Evolutionary conservation across 2,888 invertebrate species (phyloP).

Genomic region (Troides helena): DNA sequence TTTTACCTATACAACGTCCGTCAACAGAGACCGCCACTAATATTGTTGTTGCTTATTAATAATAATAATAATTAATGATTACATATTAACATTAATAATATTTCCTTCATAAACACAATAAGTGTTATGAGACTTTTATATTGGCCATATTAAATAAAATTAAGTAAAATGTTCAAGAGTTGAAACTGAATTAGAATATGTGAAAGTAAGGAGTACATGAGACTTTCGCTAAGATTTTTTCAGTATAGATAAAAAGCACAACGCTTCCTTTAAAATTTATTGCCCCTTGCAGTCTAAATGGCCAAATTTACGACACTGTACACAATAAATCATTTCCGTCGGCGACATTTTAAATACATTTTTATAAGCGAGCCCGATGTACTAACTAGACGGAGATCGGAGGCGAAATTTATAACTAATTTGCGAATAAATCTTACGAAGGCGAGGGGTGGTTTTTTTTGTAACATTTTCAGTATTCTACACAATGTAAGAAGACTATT

Average conservation of each 20-base stretch:
- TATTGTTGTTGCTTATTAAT: no score
- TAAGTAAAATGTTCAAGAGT: no score
- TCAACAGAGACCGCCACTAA: no score
- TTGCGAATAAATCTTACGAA: constrained; percentile 76
- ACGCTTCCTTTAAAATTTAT: constrained; percentile 58
- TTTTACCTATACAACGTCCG: no score
- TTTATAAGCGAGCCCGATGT: constrained; percentile 76
- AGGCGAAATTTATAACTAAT: constrained; percentile 77
- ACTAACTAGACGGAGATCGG: constrained; percentile 47
- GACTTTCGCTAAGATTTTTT: constrained; percentile 1
- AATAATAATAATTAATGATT: no score
- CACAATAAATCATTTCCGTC: constrained; percentile 72
- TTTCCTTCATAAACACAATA: no score
- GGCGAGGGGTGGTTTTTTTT: constrained; percentile 61
- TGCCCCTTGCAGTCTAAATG: constrained; percentile 62
- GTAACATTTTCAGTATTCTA: constrained; percentile 54
- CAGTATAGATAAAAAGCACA: constrained; percentile 21
- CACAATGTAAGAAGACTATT: constrained; percentile 76
- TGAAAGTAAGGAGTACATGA: neutral
- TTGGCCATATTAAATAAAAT: no score
- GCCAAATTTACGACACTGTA: constrained; percentile 77
- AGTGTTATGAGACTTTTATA: no score
- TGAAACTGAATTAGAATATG: neutral
- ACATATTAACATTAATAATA: no score
- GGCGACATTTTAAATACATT: constrained; percentile 79